Conservation (phyloP, 2,113 vertebrate genomes). For the Rhynchomys soricoides region DNA sequence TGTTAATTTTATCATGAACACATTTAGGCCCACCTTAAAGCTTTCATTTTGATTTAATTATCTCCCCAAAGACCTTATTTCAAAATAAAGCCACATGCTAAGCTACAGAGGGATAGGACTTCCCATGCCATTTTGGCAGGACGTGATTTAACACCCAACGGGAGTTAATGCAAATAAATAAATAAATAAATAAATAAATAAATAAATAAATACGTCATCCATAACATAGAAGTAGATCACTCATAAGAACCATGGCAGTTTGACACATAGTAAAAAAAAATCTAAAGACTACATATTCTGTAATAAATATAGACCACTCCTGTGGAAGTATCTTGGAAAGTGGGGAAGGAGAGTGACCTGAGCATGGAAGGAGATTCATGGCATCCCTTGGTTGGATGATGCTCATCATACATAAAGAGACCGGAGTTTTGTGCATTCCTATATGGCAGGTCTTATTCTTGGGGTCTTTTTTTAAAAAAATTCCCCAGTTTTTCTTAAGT, state of each 20-base stretch:
- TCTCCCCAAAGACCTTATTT: not conserved
- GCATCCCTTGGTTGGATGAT: rapidly evolving
- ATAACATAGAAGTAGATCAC: not conserved
- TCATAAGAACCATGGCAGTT: not conserved
- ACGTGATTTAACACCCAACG: not conserved
- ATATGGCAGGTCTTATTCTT: not conserved
- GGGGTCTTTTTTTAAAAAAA: not conserved
- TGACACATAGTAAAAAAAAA: not conserved
- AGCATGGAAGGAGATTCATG: not conserved
- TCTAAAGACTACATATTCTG: not conserved
- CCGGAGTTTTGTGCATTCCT: not conserved
- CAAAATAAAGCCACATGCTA: not conserved
- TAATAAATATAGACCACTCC: not conserved
- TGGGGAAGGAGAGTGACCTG: not conserved
- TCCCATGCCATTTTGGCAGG: not conserved
- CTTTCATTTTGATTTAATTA: not conserved
- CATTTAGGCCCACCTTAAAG: not conserved
- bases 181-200: no score
- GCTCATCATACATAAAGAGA: not conserved
- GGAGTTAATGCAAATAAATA: not conserved
- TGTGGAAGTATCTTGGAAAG: not conserved
- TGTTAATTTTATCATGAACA: not conserved
- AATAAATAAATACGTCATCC: not conserved
- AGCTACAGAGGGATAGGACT: not conserved
- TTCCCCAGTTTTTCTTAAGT: not conserved